phyloP scores from a whole-genome alignment of 2,797 vertebrate genomes.

The Labeo calbasu region DNA sequence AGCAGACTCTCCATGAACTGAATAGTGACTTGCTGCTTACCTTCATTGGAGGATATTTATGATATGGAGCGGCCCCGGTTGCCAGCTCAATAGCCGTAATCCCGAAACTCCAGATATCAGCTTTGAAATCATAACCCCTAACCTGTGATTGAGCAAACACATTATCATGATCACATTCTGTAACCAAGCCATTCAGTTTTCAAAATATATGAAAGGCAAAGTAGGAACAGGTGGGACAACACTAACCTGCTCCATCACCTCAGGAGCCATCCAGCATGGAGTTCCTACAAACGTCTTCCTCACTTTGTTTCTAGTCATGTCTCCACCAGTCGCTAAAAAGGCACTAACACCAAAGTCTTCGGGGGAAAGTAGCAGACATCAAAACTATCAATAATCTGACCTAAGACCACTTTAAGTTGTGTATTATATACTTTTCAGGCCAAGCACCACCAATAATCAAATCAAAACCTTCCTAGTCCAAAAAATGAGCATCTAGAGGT shows the following conservation, averaged over 20 bases:
- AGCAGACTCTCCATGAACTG: not conserved
- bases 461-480: not conserved
- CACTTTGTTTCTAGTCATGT: slow-evolving; percentile 97
- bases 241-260: slow-evolving; percentile 97
- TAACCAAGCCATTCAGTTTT: not conserved
- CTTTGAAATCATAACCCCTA: slow-evolving; percentile 96
- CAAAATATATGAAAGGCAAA: not conserved
- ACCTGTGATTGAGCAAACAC: slow-evolving; percentile 76
- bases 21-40: slow-evolving; percentile 66
- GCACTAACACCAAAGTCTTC: slow-evolving; percentile 95
- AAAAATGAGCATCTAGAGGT: not conserved
- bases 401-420: not conserved
- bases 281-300: slow-evolving; percentile 98
- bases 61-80: slow-evolving; percentile 94
- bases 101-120: slow-evolving; percentile 98
- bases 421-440: not conserved
- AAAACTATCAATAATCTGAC: not conserved
- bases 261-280: slow-evolving; percentile 98
- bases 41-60: slow-evolving; percentile 98
- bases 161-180: not conserved
- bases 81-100: slow-evolving; percentile 96
- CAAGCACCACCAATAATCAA: not conserved
- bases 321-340: slow-evolving; percentile 94
- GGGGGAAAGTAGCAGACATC: not conserved
- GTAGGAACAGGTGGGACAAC: not conserved